Percentiles rank a stretch among this genome's conserved stretches.
Evolutionary conservation across 37 sponge, comb jelly and placozoan species (phyloP).

Genomic region (Diacarnus erythraeanus): DNA sequence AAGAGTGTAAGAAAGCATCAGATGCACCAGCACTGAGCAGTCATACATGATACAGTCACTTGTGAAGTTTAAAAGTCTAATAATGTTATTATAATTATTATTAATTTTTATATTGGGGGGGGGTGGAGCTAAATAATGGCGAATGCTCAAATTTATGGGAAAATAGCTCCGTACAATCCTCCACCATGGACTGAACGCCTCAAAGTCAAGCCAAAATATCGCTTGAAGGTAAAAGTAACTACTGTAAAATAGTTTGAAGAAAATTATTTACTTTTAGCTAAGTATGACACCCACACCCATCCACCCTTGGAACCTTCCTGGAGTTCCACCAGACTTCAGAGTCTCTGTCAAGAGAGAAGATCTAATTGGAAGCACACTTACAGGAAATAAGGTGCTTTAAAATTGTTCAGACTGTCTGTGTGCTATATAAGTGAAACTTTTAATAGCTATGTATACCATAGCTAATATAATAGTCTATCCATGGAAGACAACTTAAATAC

Average conservation of each 20-base stretch:
- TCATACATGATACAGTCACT: no score
- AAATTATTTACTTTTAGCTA: not conserved
- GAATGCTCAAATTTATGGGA: not conserved
- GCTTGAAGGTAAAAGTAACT: not conserved
- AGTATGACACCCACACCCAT: slow-evolving; percentile 65
- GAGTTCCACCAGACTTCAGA: slow-evolving; percentile 53
- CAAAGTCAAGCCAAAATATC: not conserved
- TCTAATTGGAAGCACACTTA: slow-evolving; percentile 59
- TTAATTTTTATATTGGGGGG: no score
- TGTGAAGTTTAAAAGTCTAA: no score
- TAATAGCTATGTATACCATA: no score
- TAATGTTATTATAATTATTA: no score
- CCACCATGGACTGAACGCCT: slow-evolving; percentile 26
- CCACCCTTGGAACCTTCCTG: slow-evolving; percentile 63
- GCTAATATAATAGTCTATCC: no score
- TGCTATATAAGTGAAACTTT: no score
- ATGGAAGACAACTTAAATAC: no score
- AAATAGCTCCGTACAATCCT: slow-evolving; percentile 4
- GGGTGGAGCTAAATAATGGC: no score
- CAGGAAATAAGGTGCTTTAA: slow-evolving; percentile 81
- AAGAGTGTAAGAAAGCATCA: no score
- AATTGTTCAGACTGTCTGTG: no score
- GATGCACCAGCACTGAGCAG: no score
- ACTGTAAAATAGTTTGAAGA: not conserved
- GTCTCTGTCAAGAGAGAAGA: slow-evolving; percentile 82